These are phyloP conservation scores for Oreochromis grahami DNA, from an alignment of 2,797 vertebrate species.

Conservation along the genomic window DNA sequence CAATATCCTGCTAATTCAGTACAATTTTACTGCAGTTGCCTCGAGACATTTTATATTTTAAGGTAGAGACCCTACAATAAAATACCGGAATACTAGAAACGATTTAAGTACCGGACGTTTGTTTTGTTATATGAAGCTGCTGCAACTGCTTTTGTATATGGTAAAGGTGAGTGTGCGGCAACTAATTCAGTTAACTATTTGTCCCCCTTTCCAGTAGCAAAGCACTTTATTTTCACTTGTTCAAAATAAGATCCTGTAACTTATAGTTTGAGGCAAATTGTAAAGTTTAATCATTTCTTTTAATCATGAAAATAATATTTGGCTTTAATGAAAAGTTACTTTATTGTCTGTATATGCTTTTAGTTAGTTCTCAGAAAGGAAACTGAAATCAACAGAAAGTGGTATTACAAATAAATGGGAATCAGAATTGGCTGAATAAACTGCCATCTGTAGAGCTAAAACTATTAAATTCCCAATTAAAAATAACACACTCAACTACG, in stretches of 20 bases:
- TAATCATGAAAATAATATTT: background rate
- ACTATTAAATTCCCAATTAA: background rate
- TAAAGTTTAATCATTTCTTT: background rate
- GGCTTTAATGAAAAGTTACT: fast-evolving
- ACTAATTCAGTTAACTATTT: background rate
- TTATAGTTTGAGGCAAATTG: background rate
- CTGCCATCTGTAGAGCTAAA: background rate
- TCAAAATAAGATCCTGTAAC: background rate
- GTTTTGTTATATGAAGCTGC: background rate
- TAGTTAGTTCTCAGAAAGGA: background rate
- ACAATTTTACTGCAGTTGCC: background rate
- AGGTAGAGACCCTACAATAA: background rate
- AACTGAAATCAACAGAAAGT: background rate
- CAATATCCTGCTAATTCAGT: background rate
- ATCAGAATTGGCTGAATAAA: background rate
- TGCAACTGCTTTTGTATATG: background rate
- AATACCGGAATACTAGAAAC: background rate
- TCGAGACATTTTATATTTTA: background rate
- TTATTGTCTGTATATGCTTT: background rate
- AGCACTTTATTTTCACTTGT: background rate
- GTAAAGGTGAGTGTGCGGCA: background rate
- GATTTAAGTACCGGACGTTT: background rate
- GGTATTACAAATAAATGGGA: background rate
- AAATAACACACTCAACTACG: background rate
- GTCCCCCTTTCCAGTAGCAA: background rate